Evolutionary conservation across 2,888 invertebrate species (phyloP), one percentile per base, ranked within the genome.

Genomic region (Mactromeris polynyma): DNA sequence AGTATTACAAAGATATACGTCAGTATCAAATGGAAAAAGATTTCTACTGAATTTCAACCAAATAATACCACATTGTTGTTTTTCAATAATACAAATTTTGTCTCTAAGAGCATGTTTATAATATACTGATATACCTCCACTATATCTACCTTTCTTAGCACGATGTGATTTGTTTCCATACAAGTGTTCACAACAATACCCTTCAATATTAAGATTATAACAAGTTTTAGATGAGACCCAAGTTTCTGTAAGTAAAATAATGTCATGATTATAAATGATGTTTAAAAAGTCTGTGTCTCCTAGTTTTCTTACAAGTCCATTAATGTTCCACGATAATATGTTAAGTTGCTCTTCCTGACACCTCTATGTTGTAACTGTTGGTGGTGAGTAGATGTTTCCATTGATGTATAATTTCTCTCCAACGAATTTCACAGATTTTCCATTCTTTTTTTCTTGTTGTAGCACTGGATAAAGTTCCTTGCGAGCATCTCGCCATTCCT

Each of bases 251-350:
- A 84, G 51, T 7, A 77, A 77, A 33, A 84, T 51, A 21, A 84
- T 7, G 19, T 84, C 83, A 77, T 42, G 77, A 7, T 73, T 19
- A 7, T 6, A 6, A 9, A 77, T 17, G 51, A 42, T 33, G 4
- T 31, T 14, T 11, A 84, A n/a, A 36, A 84, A 84, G 31, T 84
- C 83, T 21, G 4, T 42, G 36, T 84, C 83, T 11, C 26, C 19
- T 46, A 84, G 14, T 77, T 77, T 84, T 21, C 83, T 46, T 84
- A 26, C 33, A 0, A 84, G 83, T 73, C 51, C 83, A 26, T 77
- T 77, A 7, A 84, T 33, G 46, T 84, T 84, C 46, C 83, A 84
- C 0, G 40, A 42, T 33, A 9, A 40, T 31, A 83, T 31, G 40
- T 69, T 69, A 40, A 73, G 21, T 19, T 38, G 46, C 69, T 83